Conservation (phyloP, 1,140 invertebrate species). For the Agrilus planipennis region DNA sequence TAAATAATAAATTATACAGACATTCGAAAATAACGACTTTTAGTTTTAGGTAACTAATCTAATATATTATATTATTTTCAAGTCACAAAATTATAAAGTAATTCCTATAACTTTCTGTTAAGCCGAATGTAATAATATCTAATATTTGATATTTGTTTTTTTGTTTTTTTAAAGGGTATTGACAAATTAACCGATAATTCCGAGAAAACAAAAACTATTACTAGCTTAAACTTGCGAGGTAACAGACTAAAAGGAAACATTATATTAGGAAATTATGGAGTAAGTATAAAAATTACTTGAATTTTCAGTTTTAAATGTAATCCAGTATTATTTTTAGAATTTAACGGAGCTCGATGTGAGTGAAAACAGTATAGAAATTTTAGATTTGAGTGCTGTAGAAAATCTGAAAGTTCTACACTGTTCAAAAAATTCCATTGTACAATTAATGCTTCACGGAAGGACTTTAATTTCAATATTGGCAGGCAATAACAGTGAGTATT, state of each 20-base stretch:
- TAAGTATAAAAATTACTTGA: conserved; percentile 35
- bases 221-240: conserved; percentile 58
- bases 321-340: conserved; percentile 42
- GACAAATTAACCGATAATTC: conserved; percentile 30
- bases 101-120: too few species aligned
- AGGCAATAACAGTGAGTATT: conserved; percentile 58
- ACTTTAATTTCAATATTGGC: conserved; percentile 55
- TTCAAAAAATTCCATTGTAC: conserved; percentile 54
- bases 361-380: conserved; percentile 62
- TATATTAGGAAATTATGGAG: conserved; percentile 70
- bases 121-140: too few species aligned
- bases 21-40: too few species aligned
- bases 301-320: not conserved
- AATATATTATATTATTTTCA: too few species aligned
- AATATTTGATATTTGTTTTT: too few species aligned
- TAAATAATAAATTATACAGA: too few species aligned
- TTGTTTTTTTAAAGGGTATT: conserved; percentile 29
- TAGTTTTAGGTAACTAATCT: too few species aligned
- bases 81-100: too few species aligned
- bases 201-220: conserved; percentile 38
- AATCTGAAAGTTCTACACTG: conserved; percentile 58
- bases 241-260: conserved; percentile 71
- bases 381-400: conserved; percentile 58
- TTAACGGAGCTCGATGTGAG: conserved; percentile 64
- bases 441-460: conserved; percentile 55